Conservation (phyloP, 30 jellyfish, hydroid and myxozoan species). For the Pseudorhiza aurosa region DNA sequence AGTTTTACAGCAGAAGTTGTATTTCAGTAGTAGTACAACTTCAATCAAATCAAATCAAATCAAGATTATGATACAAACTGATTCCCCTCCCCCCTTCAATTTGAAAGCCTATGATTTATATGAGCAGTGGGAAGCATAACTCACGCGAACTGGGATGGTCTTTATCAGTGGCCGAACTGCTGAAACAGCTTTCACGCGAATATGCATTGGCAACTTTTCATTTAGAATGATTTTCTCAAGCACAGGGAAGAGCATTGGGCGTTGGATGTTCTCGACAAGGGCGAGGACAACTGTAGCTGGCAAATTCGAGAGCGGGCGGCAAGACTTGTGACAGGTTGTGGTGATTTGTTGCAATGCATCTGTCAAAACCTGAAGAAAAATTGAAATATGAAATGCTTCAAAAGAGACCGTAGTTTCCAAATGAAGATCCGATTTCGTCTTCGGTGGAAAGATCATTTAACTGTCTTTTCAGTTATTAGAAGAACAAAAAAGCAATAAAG, state of each 20-base stretch:
- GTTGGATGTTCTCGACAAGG: slow-evolving; percentile 57
- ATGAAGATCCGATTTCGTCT: no score
- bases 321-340: slow-evolving; percentile 17
- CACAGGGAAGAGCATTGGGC: slow-evolving; percentile 43
- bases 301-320: slow-evolving; percentile 15
- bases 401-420: no score
- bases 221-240: slow-evolving; percentile 20
- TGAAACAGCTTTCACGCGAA: slow-evolving; percentile 60
- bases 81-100: no score
- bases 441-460: no score
- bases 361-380: slow-evolving; percentile 28
- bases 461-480: no score
- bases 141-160: slow-evolving; percentile 23
- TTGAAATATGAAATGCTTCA: not conserved
- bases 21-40: no score
- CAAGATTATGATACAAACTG: no score
- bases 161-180: slow-evolving; percentile 64
- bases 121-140: no score
- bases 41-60: no score
- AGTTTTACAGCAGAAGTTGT: no score
- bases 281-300: slow-evolving; percentile 66
- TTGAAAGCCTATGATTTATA: no score
- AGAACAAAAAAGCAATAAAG: no score
- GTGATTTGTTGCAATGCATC: slow-evolving; percentile 4
- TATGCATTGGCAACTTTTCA: slow-evolving; percentile 40